phyloP scores from a whole-genome alignment of 2,797 vertebrate genomes.

The Prionace glauca region DNA sequence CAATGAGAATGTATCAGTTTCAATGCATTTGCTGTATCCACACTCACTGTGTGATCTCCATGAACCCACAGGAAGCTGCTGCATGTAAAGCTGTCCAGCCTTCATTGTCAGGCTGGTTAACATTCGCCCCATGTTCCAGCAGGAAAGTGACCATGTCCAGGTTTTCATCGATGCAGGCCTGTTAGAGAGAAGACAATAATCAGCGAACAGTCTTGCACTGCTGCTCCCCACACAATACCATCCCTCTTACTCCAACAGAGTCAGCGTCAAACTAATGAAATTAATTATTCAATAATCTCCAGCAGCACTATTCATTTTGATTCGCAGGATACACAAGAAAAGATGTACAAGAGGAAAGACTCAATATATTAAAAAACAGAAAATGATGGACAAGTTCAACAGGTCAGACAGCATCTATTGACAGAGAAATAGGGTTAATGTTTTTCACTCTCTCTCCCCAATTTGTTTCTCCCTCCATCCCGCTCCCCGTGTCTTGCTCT shows the following conservation, averaged over 20 bases:
- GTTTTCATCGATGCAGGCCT: conserved; percentile 40
- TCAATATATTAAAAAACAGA: background rate
- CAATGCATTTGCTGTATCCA: background rate
- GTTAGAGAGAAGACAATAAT: background rate
- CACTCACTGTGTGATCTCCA: conserved; percentile 39
- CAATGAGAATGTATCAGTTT: background rate
- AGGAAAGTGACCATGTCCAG: conserved; percentile 39
- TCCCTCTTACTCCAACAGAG: background rate
- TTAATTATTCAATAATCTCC: background rate
- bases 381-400: background rate
- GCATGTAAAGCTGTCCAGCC: conserved; percentile 39
- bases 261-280: background rate
- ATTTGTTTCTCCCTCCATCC: background rate
- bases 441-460: background rate
- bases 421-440: background rate
- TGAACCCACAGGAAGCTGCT: conserved; percentile 39
- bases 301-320: background rate
- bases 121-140: conserved; percentile 37
- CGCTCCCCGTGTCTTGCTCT: background rate
- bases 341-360: background rate
- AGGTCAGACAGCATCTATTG: background rate
- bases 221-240: background rate
- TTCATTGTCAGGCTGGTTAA: conserved; percentile 40
- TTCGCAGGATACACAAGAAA: background rate
- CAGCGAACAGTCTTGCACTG: background rate